Base-by-base conservation (phyloP, 2,888 invertebrate species). In the Caenorhabditis drosophilae region DNA sequence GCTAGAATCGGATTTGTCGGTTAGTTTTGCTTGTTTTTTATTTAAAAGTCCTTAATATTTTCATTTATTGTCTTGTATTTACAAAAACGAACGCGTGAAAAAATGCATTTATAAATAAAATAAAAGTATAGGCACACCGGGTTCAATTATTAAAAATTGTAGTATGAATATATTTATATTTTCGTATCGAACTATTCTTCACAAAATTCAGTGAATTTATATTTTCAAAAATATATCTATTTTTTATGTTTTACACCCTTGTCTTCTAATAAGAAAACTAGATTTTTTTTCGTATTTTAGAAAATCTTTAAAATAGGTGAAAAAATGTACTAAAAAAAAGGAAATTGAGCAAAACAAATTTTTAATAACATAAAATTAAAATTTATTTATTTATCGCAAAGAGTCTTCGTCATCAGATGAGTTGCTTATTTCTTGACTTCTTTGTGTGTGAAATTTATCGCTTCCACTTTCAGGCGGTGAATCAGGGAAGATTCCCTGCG, bases 1-100 rank as follows among this genome's bases (percentile, higher is more conserved):
- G 98, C 98, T 42, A 88, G 98, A 80, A 96, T 99, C 60, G 98
- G 98, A 4, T 96, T 96, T 86, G 94, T 96, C 12, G 91, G 91
- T 87, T 77, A 70, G 81, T 71, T 51, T 40, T 27, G 41, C 26
- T 22, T 38, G 15, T 20, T 20, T 25, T 9, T 45, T 11, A 11
- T 25, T n/a, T 9, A 16, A 18, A 15, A 12, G 12, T 12, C 31
- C 31, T 9, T 31, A 31, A 12, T 6, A 12, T 9, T 31, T 31
- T 31, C 12, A 25, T 49, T 38, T 20, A 22, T 38, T 18, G 11
- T 15, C 40, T 60, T 52, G 16, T 34, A 35, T 46, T 35, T 1
- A 15, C 45, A 38, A 47, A 54, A 38, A 22, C 26, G 25, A 27
- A 26, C 34, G 1, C 12, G 16, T 35, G 16, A 25, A 40, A 20